phyloP scores from a whole-genome alignment of 2,797 vertebrate genomes.

The Ficedula albicollis region DNA sequence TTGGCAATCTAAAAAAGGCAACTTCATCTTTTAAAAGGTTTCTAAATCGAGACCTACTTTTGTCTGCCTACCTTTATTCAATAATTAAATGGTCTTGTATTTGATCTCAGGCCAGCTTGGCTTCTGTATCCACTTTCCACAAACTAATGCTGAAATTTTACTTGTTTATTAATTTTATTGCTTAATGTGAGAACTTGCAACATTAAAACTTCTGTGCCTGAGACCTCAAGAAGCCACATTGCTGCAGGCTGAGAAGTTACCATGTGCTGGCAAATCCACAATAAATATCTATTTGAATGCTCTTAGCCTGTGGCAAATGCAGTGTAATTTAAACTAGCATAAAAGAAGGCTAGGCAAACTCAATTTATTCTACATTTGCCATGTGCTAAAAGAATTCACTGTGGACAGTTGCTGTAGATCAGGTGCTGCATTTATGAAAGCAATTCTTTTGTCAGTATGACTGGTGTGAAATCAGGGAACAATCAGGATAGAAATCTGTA shows the following conservation, averaged over 20 bases:
- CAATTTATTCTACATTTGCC: conserved; percentile 56
- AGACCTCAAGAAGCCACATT: background rate
- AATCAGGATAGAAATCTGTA: background rate
- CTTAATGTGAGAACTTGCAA: background rate
- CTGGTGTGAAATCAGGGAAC: conserved; percentile 5
- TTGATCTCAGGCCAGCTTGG: background rate
- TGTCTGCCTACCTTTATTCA: background rate
- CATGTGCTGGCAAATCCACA: background rate
- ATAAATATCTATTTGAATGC: conserved; percentile 28
- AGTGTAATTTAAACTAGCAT: conserved; percentile 17
- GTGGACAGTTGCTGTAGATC: background rate
- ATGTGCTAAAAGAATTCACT: conserved; percentile 11
- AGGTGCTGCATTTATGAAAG: background rate
- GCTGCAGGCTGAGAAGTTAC: background rate
- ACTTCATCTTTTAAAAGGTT: background rate
- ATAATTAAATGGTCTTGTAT: background rate
- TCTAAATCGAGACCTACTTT: background rate
- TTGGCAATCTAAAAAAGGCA: background rate
- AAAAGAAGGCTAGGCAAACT: conserved; percentile 25
- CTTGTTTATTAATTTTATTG: background rate
- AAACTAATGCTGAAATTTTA: background rate
- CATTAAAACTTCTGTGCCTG: background rate
- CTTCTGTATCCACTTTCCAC: background rate
- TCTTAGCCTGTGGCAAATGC: conserved; percentile 16
- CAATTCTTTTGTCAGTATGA: background rate